These are phyloP conservation scores for Callinectes sapidus DNA, from an alignment of 2,888 invertebrate species.

Conservation along the genomic window DNA sequence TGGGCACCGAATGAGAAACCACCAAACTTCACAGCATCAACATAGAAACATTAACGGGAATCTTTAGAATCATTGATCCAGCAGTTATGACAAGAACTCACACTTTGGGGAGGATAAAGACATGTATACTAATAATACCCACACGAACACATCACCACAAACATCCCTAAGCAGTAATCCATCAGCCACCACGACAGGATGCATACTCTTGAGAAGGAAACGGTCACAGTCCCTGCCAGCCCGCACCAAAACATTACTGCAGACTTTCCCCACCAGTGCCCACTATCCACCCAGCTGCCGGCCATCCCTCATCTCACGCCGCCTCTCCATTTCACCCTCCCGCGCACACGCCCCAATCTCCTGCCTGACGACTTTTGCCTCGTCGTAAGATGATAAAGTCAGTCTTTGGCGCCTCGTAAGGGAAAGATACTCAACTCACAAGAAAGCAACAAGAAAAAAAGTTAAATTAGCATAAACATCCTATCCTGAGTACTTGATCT, in stretches of 20 bases:
- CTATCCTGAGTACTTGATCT: neutral
- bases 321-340: neutral
- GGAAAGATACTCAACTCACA: neutral
- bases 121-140: too few species aligned
- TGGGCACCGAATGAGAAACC: too few species aligned
- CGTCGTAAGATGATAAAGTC: neutral
- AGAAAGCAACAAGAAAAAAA: neutral
- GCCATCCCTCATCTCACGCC: neutral
- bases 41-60: too few species aligned
- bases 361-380: neutral
- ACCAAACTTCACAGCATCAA: too few species aligned
- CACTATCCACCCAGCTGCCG: neutral
- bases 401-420: neutral
- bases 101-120: too few species aligned
- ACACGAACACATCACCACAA: too few species aligned
- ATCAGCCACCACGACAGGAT: too few species aligned
- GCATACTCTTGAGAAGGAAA: neutral
- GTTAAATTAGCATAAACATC: neutral
- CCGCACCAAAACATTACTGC: neutral
- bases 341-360: neutral
- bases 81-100: too few species aligned
- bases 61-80: too few species aligned
- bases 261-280: neutral
- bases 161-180: too few species aligned
- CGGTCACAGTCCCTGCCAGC: neutral